Conservation (phyloP, 2,888 invertebrate species). For the Lasioglossum marginatum region DNA sequence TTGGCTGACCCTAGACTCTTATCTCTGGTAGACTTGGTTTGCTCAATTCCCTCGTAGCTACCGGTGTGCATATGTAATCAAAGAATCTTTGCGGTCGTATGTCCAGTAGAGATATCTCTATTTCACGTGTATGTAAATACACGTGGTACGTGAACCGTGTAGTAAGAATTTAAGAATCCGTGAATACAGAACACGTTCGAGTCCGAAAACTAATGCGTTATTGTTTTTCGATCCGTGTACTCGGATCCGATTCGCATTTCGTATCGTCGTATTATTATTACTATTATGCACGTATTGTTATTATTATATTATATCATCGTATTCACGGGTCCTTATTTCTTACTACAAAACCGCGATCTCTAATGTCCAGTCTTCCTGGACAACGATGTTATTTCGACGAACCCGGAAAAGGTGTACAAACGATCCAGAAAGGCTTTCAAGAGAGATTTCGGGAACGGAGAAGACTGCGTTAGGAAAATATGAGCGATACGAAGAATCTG, state of each 20-base stretch:
- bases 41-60: neutral
- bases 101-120: neutral
- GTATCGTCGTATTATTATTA: too few relatives aligned
- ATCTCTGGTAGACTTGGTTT: neutral
- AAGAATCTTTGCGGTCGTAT: neutral
- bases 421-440: neutral
- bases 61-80: neutral
- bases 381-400: neutral
- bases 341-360: too few relatives aligned
- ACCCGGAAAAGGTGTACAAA: neutral
- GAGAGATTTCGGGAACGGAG: neutral
- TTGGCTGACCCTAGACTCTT: neutral
- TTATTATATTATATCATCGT: too few relatives aligned
- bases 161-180: too few relatives aligned
- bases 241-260: too few relatives aligned
- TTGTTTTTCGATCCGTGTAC: too few relatives aligned
- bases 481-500: neutral
- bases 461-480: neutral
- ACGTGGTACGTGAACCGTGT: too few relatives aligned
- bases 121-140: too few relatives aligned
- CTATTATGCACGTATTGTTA: too few relatives aligned
- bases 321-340: too few relatives aligned
- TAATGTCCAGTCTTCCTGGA: neutral
- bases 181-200: too few relatives aligned
- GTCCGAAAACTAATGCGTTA: too few relatives aligned